Conservation (phyloP, 2,113 vertebrate species). For the Myotis yumanensis region DNA sequence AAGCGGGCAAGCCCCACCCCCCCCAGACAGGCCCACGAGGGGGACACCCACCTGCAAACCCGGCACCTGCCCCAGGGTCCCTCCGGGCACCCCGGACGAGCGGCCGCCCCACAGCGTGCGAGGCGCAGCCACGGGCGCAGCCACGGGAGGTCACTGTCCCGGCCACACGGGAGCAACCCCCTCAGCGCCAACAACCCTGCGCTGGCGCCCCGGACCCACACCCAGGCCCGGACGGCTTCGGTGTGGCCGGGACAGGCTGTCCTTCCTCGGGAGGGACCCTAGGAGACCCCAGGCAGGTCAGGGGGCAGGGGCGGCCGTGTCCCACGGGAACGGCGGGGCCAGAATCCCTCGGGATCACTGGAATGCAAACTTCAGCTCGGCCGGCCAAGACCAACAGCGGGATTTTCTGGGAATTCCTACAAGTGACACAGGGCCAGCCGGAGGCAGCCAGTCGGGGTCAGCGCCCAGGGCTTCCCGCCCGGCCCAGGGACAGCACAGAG, state of each 20-base stretch:
- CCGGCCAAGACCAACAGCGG: not conserved
- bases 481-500: no score
- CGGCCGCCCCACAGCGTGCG: accelerated
- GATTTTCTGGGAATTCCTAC: slow-evolving; percentile 61
- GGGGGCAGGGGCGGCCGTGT: not conserved
- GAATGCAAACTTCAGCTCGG: not conserved
- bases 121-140: no score
- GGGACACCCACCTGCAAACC: accelerated
- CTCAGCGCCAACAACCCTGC: not conserved
- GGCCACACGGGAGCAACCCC: no score
- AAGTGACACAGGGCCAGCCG: not conserved
- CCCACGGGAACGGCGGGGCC: not conserved
- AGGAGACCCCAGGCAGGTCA: accelerated
- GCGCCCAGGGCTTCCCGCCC: not conserved
- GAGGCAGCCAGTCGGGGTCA: not conserved
- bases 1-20: not conserved
- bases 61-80: accelerated
- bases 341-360: not conserved
- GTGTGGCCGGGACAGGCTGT: no score
- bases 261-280: not conserved
- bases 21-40: not conserved
- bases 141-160: accelerated
- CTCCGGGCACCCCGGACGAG: accelerated
- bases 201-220: not conserved
- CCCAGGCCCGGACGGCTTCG: not conserved